These are phyloP conservation scores for Prunella strophiata DNA, from an alignment of 2,797 vertebrate genomes.

Conservation along the genomic window DNA sequence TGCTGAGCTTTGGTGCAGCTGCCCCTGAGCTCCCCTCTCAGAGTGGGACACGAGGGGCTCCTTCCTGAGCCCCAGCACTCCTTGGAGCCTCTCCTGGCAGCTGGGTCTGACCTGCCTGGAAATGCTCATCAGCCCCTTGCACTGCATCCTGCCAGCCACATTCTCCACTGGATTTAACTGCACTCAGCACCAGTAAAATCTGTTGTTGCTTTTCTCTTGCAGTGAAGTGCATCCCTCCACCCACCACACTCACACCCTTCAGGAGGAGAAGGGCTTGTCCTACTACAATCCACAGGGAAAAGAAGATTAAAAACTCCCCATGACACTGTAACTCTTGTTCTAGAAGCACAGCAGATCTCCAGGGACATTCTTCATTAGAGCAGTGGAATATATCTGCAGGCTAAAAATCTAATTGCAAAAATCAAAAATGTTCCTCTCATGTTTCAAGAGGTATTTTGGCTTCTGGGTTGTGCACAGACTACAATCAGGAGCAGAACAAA, in stretches of 20 bases:
- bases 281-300: not conserved
- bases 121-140: not conserved
- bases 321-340: not conserved
- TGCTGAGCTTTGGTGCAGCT: not conserved
- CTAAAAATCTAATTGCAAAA: not conserved
- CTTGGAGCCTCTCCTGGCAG: not conserved
- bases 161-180: fast-evolving
- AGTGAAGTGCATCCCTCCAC: not conserved
- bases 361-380: not conserved
- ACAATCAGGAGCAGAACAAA: not conserved
- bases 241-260: not conserved
- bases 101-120: not conserved
- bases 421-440: not conserved
- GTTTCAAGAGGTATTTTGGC: not conserved
- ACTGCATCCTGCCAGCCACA: not conserved
- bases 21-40: not conserved
- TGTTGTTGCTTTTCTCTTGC: fast-evolving
- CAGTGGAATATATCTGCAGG: not conserved
- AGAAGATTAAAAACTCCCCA: not conserved
- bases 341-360: not conserved
- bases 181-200: fast-evolving
- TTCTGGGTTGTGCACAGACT: not conserved
- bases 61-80: not conserved
- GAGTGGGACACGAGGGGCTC: fast-evolving
- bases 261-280: not conserved